Base-by-base conservation (phyloP, 2,797 vertebrate species). In the Tinamus major region DNA sequence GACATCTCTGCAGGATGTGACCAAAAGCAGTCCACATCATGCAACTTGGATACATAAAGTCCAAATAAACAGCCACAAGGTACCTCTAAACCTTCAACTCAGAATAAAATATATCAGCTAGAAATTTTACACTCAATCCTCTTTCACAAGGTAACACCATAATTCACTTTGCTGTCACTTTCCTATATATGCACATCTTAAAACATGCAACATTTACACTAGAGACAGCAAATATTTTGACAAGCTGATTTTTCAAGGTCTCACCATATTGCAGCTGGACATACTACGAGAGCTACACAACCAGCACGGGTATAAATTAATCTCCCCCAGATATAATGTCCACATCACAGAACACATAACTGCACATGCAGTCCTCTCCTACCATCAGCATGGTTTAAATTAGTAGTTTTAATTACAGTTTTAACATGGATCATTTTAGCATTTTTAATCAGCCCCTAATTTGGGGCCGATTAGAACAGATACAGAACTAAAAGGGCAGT, bases 291-390 rank as follows among this genome's bases (percentile, higher is more conserved):
- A 31, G 33, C n/a, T 29, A 41, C 75, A 71, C 4, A 68, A 49
- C 11, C 37, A 59, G 33, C 2, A 64, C 13, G 46, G 24, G 3
- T 5, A 23, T 58, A 13, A 56, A 23, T 13, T 15, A 63, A 68
- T 12, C 51, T 4, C 3, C 16, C 13, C 37, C 12, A 63, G 62
- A 61, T 14, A 15, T 0, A 18, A 20, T 3, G 48, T 1, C 21
- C 27, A 48, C 6, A 29, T 18, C 76, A 64, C 18, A 41, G 35
- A 11, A 20, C 7, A 46, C 8, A 4, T n/a, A 71, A 62, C 35
- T 42, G 53, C 12, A 53, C 35, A 46, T 8, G 14, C 10, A 39
- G 19, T 58, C 37, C 5, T 2, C 59, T 37, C 31, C 51, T 76
- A 77, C 62, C n/a, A 0, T 42, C 55, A 55, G 59, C 21, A 3